These are phyloP conservation scores for Eristalinus sepulchralis DNA, from an alignment of 2,888 invertebrate genomes.

Conservation along the genomic window DNA sequence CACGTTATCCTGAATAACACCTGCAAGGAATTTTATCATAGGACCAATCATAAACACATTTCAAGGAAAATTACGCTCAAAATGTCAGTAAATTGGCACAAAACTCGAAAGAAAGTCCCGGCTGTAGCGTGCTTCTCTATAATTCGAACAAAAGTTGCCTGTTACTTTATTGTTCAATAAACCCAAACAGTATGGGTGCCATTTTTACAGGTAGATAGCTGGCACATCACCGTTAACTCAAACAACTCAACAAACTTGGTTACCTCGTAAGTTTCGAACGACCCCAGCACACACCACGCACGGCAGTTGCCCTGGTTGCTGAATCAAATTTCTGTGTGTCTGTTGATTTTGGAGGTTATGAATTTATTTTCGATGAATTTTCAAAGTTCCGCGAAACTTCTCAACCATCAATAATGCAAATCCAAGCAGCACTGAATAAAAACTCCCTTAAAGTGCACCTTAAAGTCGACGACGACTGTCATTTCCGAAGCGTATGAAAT, in stretches of 20 bases:
- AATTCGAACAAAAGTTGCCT: neutral
- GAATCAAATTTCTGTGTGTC: neutral
- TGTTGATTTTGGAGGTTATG: neutral
- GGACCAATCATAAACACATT: too few relatives aligned
- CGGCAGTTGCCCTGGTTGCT: neutral
- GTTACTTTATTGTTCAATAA: neutral
- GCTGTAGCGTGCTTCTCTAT: neutral
- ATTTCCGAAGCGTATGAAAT: neutral
- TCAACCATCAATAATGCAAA: neutral
- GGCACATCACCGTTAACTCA: neutral
- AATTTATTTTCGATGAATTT: neutral
- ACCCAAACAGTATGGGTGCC: neutral
- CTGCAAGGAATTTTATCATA: too few relatives aligned
- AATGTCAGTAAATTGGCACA: neutral
- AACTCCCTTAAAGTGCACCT: neutral
- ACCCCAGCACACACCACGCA: neutral
- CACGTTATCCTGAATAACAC: too few relatives aligned
- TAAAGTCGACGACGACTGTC: neutral
- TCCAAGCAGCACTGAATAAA: neutral
- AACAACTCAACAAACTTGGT: neutral
- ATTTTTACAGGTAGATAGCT: neutral
- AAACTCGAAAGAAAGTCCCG: neutral
- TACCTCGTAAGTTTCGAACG: neutral
- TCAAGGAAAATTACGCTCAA: neutral
- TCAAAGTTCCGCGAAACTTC: neutral